Percentiles rank a stretch among this genome's conserved stretches.
Conservation (phyloP, 1,140 invertebrate species). For the Choristoneura fumiferana region DNA sequence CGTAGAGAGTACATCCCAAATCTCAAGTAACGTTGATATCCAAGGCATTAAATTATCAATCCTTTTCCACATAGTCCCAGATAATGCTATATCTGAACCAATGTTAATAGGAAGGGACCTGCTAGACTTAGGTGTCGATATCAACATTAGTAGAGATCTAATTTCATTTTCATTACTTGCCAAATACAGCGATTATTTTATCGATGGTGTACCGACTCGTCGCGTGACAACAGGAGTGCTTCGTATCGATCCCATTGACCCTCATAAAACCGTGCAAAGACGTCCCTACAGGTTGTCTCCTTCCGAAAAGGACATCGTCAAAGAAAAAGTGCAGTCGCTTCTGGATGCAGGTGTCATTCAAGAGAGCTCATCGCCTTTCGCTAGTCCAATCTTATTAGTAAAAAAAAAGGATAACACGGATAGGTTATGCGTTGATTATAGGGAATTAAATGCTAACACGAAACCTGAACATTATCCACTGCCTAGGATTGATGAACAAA, state of each 20-base stretch:
- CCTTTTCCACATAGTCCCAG: constrained; percentile 30
- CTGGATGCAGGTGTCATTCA: constrained; percentile 7
- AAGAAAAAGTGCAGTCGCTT: constrained; percentile 20
- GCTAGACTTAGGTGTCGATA: constrained; percentile 19
- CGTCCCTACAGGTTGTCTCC: constrained; percentile 26
- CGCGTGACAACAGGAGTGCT: not conserved
- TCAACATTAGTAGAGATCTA: constrained; percentile 24
- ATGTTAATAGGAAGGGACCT: constrained; percentile 31
- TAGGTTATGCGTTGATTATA: constrained; percentile 53
- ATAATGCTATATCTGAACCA: constrained; percentile 19
- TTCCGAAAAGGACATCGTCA: constrained; percentile 19
- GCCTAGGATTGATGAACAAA: too few species aligned
- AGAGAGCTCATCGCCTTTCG: constrained; percentile 27
- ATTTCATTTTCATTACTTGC: constrained; percentile 3
- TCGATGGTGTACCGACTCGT: not conserved
- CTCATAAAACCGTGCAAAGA: constrained; percentile 7
- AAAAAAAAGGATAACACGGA: constrained; percentile 30
- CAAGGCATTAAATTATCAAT: constrained; percentile 21
- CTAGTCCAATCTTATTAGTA: constrained; percentile 28
- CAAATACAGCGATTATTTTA: constrained; percentile 6
- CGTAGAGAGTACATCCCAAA: constrained; percentile 14
- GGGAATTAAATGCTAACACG: constrained; percentile 19
- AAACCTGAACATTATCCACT: too few species aligned
- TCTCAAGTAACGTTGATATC: constrained; percentile 20
- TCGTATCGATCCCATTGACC: not conserved